Evolutionary conservation across 1,140 invertebrate genomes (phyloP).

Genomic region (Ips nitidus): DNA sequence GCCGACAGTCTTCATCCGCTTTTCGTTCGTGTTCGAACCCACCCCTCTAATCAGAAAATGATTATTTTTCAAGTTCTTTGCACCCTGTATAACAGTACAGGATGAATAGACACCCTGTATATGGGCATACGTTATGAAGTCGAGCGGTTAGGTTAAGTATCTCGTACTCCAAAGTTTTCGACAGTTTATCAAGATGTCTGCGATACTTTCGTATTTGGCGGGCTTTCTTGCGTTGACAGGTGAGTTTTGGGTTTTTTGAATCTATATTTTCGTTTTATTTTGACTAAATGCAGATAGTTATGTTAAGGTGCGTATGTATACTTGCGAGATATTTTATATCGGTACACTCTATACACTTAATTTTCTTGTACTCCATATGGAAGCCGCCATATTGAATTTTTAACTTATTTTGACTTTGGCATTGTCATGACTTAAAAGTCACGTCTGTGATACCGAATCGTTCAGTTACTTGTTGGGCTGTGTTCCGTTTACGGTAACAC

Average conservation of each 20-base stretch:
- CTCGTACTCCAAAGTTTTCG: constrained; percentile 17
- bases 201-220: constrained; percentile 26
- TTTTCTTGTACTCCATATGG: no score
- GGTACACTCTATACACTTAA: no score
- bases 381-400: no score
- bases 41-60: background rate
- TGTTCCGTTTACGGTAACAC: no score
- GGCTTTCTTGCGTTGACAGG: constrained; percentile 29
- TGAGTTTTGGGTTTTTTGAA: constrained; percentile 3
- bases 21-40: constrained; percentile 14
- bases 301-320: no score
- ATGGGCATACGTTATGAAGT: background rate
- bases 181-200: constrained; percentile 17
- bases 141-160: background rate
- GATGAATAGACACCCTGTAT: constrained; percentile 1
- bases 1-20: constrained; percentile 22
- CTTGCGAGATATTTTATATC: no score
- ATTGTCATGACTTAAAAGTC: no score
- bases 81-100: constrained; percentile 4
- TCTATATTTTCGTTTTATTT: background rate
- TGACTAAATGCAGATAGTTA: no score
- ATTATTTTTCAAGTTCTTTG: constrained; percentile 7
- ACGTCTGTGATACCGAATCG: no score
- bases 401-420: no score
- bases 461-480: no score